Percentiles rank a stretch among this genome's conserved stretches.
These are phyloP conservation scores for Catotricha subobsoleta DNA, from an alignment of 2,888 invertebrate species.

Conservation along the genomic window DNA sequence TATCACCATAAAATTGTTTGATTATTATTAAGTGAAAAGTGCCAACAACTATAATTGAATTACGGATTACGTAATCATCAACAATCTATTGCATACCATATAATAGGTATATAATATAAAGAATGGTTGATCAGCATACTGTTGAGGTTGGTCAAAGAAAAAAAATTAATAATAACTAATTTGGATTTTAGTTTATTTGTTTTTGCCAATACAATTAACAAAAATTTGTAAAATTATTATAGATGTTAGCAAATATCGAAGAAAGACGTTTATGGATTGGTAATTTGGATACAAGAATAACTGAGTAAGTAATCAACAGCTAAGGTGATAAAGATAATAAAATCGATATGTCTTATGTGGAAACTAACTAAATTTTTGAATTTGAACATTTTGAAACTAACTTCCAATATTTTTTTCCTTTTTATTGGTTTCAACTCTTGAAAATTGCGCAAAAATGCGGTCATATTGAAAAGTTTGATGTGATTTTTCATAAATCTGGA, in stretches of 20 bases:
- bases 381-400: background rate
- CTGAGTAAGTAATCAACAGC: conserved; percentile 65
- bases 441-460: conserved; percentile 93
- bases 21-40: too few relatives aligned
- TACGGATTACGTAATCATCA: too few relatives aligned
- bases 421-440: conserved; percentile 84
- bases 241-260: conserved; percentile 14
- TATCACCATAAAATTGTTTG: too few relatives aligned
- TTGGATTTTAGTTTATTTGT: too few relatives aligned
- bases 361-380: background rate
- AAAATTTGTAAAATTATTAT: background rate
- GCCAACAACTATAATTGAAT: too few relatives aligned
- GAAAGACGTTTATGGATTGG: conserved; percentile 63
- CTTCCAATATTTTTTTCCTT: conserved; percentile 9
- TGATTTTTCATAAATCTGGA: conserved; percentile 83
- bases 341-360: background rate
- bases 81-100: too few relatives aligned
- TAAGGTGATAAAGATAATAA: background rate
- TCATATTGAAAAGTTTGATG: conserved; percentile 85
- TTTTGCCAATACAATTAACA: too few relatives aligned
- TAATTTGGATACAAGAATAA: conserved; percentile 72
- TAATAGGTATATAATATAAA: too few relatives aligned
- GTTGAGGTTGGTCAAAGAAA: too few relatives aligned
- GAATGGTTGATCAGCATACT: too few relatives aligned
- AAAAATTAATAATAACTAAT: too few relatives aligned